phyloP scores from a whole-genome alignment of 2,113 vertebrate genomes.

The Urocitellus parryii region DNA sequence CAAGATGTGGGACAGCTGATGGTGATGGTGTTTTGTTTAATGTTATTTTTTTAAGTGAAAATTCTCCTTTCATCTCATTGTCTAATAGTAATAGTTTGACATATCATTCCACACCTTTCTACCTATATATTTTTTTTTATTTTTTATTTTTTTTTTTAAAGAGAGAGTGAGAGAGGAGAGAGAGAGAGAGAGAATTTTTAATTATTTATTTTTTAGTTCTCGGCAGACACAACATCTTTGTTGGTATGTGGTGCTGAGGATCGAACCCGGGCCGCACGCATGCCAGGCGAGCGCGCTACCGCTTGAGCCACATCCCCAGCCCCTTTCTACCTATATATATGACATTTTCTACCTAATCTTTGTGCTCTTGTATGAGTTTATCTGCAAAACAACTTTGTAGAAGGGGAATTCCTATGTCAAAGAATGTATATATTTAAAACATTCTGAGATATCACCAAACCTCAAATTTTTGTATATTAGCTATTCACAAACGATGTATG shows the following conservation, averaged over 20 bases:
- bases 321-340: no score
- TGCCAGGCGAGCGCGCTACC: no score
- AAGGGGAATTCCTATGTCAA: conserved; percentile 19
- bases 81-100: not conserved
- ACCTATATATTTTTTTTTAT: no score
- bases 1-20: no score
- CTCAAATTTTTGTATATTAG: not conserved
- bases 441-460: not conserved
- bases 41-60: not conserved
- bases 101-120: not conserved
- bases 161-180: no score
- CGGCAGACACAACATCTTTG: no score
- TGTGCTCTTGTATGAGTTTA: not conserved
- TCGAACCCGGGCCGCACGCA: no score
- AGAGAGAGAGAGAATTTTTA: no score
- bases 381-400: not conserved
- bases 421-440: not conserved
- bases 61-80: not conserved
- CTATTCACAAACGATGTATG: not conserved
- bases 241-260: no score
- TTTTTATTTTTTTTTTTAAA: no score
- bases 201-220: no score
- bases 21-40: not conserved
- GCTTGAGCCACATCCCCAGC: no score
- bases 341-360: conserved; percentile 23